phyloP scores from a whole-genome alignment of 2,113 vertebrate species.

The Pangasianodon hypophthalmus region DNA sequence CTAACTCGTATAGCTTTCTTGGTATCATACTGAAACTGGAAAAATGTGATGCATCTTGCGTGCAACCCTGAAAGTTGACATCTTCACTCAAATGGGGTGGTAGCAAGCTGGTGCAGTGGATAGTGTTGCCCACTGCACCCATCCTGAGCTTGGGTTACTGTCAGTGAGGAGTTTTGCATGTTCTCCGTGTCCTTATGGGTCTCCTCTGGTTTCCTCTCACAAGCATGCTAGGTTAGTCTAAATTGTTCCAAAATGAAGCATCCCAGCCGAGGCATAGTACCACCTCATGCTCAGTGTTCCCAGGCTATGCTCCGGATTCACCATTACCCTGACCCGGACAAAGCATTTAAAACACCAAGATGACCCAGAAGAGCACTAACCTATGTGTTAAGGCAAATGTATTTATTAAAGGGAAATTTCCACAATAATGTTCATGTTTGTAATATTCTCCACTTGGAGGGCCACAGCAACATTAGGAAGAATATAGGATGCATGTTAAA shows the following conservation, averaged over 20 bases:
- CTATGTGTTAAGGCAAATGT: not conserved
- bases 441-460: not conserved
- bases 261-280: not conserved
- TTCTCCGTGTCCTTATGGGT: not conserved
- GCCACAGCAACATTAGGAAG: not conserved
- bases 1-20: not conserved
- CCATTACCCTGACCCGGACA: not conserved
- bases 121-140: no score
- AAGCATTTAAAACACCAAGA: not conserved
- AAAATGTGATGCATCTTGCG: not conserved
- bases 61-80: not conserved
- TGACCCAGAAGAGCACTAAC: not conserved
- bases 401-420: not conserved
- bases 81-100: not conserved
- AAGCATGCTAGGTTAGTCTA: not conserved
- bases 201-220: not conserved
- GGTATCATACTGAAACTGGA: not conserved
- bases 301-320: not conserved
- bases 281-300: no score
- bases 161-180: not conserved
- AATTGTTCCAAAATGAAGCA: not conserved
- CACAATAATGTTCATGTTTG: not conserved
- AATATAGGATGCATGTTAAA: no score
- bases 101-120: not conserved
- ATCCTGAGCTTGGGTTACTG: no score